Base-by-base conservation (phyloP, 2,113 vertebrate species). In the Kryptolebias marmoratus region DNA sequence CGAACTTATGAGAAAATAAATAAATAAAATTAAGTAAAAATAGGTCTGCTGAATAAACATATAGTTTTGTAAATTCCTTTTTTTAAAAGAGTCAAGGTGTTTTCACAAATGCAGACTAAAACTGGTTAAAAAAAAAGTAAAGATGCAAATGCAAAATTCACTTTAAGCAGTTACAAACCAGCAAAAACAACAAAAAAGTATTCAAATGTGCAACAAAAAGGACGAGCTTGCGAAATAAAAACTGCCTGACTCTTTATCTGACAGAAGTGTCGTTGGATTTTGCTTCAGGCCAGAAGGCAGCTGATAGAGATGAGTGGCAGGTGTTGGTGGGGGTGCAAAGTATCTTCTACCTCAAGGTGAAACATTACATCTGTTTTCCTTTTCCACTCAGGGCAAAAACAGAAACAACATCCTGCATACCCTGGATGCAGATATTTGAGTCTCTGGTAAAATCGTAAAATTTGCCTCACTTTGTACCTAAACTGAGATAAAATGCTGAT, bases 251-350 rank as follows among this genome's bases (percentile, higher is more conserved):
- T 49, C 36, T 84, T 68, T 63, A 36, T 57, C 66, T 54, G 59
- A 55, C 81, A 71, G 70, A 22, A 22, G 65, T 75, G 81, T 55
- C 36, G 18, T 45, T 28, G 12, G 8, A 22, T 71, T 16, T 16
- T 31, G 82, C 86, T 63, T 3, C 67, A 22, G 73, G 68, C 73
- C 18, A 11, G 12, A 15, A 3, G 77, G 50, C 84, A 85, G 84
- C 79, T 85, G 84, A 89, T 69, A 67, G 27, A 11, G 44, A 56
- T 64, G 83, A 86, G 63, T 87, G 86, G 72, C 89, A 87, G 85
- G 62, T 83, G 89, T 1, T 79, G 54, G 42, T 1, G 64, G 47
- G 50, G 27, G 52, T 71, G 69, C 9, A 28, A 61, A 59, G 75
- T 59, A 30, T 65, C 39, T 69, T 39, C 78, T 60, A 78, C 73